Conservation (phyloP, 2,888 invertebrate genomes). For the Protodeltote pygarga region DNA sequence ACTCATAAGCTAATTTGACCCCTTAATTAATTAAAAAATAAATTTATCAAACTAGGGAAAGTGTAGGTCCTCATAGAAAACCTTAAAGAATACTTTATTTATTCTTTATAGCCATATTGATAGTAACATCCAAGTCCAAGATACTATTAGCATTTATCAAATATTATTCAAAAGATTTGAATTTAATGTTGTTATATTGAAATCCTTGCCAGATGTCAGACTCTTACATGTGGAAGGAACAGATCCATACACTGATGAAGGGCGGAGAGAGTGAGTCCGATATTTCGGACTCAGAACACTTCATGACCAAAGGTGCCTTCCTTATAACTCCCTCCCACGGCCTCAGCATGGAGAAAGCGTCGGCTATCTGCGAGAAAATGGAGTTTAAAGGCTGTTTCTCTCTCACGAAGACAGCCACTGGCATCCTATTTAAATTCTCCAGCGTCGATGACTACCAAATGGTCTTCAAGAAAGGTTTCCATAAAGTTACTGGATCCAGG, state of each 20-base stretch:
- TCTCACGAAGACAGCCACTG: constrained; percentile 95
- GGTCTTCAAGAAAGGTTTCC: constrained; percentile 95
- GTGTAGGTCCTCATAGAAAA: not conserved
- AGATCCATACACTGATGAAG: constrained; percentile 87
- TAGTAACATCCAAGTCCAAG: no score
- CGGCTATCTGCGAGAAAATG: constrained; percentile 95
- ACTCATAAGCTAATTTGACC: no score
- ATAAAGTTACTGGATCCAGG: constrained; percentile 94
- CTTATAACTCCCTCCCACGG: constrained; percentile 95
- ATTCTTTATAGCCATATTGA: no score
- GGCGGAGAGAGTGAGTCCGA: constrained; percentile 94
- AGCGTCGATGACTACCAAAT: constrained; percentile 95
- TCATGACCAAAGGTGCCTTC: constrained; percentile 94
- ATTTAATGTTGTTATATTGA: not conserved
- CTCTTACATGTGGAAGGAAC: constrained; percentile 85
- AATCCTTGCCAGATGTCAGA: constrained; percentile 77
- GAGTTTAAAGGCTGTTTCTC: constrained; percentile 95
- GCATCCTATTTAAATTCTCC: constrained; percentile 95
- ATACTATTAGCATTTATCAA: no score
- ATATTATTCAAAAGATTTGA: not conserved
- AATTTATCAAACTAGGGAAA: not conserved
- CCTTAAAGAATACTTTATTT: not conserved
- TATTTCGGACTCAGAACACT: constrained; percentile 91
- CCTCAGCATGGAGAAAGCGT: constrained; percentile 94
- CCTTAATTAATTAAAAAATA: no score